Evolutionary conservation across 1,140 invertebrate genomes (phyloP).

Genomic region (Augochlora pura): DNA sequence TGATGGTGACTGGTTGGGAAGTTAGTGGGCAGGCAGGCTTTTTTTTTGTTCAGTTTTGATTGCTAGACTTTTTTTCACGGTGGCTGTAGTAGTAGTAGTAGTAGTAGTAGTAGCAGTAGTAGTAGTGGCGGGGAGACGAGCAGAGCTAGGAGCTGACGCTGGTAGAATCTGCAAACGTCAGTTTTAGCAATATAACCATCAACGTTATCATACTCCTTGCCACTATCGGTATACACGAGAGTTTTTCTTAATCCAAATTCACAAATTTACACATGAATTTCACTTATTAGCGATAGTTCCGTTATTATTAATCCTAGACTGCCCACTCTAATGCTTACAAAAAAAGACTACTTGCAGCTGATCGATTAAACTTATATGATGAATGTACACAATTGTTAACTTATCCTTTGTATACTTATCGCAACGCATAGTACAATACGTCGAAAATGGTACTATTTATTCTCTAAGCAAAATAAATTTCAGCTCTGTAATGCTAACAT

Average conservation of each 20-base stretch:
- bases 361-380: conserved; percentile 56
- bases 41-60: conserved; percentile 75
- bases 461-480: conserved; percentile 24
- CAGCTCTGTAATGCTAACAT: neutral
- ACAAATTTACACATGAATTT: conserved; percentile 35
- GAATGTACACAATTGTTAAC: conserved; percentile 42
- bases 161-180: conserved; percentile 81
- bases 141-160: conserved; percentile 80
- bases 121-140: conserved; percentile 80
- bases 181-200: conserved; percentile 78
- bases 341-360: conserved; percentile 52
- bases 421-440: conserved; percentile 45
- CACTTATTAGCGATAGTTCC: conserved; percentile 43
- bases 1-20: conserved; percentile 80
- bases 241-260: conserved; percentile 50
- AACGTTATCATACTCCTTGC: conserved; percentile 68
- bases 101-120: conserved; percentile 75
- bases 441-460: neutral
- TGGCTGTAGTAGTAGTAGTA: conserved; percentile 73
- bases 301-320: conserved; percentile 70
- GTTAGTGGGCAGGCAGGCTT: conserved; percentile 80
- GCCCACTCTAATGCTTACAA: conserved; percentile 73
- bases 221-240: conserved; percentile 57
- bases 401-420: conserved; percentile 44
- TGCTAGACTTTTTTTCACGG: conserved; percentile 78